These are phyloP conservation scores for Chlamydotis undulata DNA, from an alignment of 2,113 vertebrate genomes.

Conservation along the genomic window DNA sequence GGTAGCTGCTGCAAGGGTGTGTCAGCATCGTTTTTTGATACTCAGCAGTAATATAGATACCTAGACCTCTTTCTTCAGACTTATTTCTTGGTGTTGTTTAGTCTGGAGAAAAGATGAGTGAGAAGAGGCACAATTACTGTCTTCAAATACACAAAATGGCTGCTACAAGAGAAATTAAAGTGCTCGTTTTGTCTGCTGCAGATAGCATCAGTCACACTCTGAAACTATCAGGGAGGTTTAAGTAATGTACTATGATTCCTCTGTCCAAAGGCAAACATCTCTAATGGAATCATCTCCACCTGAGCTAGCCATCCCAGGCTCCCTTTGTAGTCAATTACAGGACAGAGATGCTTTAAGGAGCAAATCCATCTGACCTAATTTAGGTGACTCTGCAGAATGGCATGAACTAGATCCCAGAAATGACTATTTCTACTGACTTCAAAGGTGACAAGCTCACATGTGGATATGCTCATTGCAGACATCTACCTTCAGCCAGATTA, in stretches of 20 bases:
- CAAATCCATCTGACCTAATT: not conserved
- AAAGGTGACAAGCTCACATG: not conserved
- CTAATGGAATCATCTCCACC: not conserved
- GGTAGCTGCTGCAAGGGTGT: not conserved
- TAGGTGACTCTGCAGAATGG: not conserved
- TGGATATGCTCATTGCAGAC: not conserved
- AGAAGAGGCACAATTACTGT: not conserved
- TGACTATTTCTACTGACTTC: not conserved
- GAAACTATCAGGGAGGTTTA: not conserved
- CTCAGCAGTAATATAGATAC: not conserved
- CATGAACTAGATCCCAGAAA: not conserved
- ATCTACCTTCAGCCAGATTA: not conserved
- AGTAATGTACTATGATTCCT: not conserved
- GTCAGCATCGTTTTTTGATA: not conserved
- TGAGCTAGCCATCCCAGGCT: not conserved
- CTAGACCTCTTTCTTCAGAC: not conserved
- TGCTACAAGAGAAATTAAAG: not conserved
- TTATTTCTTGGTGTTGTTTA: not conserved
- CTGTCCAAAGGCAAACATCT: not conserved
- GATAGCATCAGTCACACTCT: not conserved
- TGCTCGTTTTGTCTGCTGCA: not conserved
- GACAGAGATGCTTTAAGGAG: not conserved
- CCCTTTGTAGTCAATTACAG: not conserved
- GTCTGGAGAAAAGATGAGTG: not conserved
- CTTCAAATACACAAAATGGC: not conserved